These are phyloP conservation scores for Holotrichia oblita DNA, from an alignment of 1,140 invertebrate genomes.

Conservation along the genomic window DNA sequence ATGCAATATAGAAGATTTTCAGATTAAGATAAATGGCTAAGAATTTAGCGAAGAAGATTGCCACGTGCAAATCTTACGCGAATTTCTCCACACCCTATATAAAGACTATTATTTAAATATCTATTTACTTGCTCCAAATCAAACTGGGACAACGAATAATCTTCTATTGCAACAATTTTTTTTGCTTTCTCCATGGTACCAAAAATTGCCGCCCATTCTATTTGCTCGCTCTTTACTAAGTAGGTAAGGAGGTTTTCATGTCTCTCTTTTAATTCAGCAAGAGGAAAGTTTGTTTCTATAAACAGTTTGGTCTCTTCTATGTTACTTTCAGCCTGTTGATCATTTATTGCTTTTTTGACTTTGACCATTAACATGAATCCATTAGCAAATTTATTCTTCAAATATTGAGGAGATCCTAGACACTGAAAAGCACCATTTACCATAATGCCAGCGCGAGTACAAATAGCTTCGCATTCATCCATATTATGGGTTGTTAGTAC, in stretches of 20 bases:
- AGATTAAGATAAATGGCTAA: too few species aligned
- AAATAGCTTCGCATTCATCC: slow-evolving; percentile 88
- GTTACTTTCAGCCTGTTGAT: slow-evolving; percentile 39
- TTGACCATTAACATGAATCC: slow-evolving; percentile 64
- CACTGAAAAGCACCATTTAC: too few species aligned
- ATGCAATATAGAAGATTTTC: too few species aligned
- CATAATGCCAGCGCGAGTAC: slow-evolving; percentile 86
- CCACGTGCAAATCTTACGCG: too few species aligned
- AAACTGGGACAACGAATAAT: slow-evolving; percentile 85
- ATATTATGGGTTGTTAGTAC: slow-evolving; percentile 82
- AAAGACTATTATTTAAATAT: not conserved
- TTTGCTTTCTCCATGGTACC: slow-evolving; percentile 73
- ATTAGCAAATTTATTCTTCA: too few species aligned
- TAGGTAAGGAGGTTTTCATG: slow-evolving; percentile 79
- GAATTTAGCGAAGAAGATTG: too few species aligned
- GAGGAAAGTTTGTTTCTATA: slow-evolving; percentile 58
- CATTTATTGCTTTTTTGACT: slow-evolving; percentile 47
- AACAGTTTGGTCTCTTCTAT: slow-evolving; percentile 57
- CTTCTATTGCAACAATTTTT: slow-evolving; percentile 69
- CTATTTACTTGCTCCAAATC: slow-evolving; percentile 78
- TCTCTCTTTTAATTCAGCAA: slow-evolving; percentile 68
- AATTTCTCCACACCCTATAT: too few species aligned
- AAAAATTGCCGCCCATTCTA: slow-evolving; percentile 77
- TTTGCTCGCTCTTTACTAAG: slow-evolving; percentile 66
- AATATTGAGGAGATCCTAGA: too few species aligned